phyloP scores from a whole-genome alignment of 2,113 vertebrate genomes.

The Loxodonta africana region DNA sequence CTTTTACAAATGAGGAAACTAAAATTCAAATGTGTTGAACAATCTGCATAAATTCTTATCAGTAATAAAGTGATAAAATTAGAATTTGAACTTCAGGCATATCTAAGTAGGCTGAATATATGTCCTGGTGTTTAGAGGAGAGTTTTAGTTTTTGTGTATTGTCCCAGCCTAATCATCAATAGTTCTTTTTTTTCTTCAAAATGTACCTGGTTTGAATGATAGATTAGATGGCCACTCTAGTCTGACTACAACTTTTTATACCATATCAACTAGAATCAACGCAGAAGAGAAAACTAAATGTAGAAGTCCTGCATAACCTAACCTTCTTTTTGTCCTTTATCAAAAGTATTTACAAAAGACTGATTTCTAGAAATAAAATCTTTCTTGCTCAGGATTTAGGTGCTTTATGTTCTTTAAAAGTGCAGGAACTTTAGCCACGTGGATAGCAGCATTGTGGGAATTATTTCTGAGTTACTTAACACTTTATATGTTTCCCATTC shows the following conservation, averaged over 20 bases:
- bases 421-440: not conserved
- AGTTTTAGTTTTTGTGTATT: not conserved
- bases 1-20: not conserved
- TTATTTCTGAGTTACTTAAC: not conserved
- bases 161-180: not conserved
- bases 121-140: not conserved
- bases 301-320: not conserved
- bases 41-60: not conserved
- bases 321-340: not conserved
- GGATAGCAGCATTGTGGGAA: not conserved
- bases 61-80: not conserved
- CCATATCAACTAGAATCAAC: not conserved
- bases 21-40: not conserved
- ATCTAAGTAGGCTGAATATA: not conserved
- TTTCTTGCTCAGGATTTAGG: not conserved
- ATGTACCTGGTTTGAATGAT: not conserved
- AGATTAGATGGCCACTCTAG: not conserved
- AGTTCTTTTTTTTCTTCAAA: not conserved
- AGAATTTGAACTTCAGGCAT: not conserved
- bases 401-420: slow-evolving; percentile 19
- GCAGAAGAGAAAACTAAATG: not conserved
- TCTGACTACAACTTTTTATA: not conserved
- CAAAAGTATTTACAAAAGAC: slow-evolving; percentile 22
- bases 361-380: slow-evolving; percentile 41
- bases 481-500: not conserved